Percentiles rank a stretch among this genome's conserved stretches.
These are phyloP conservation scores for Listrodromus nycthemerus DNA, from an alignment of 2,888 invertebrate genomes.

Conservation along the genomic window DNA sequence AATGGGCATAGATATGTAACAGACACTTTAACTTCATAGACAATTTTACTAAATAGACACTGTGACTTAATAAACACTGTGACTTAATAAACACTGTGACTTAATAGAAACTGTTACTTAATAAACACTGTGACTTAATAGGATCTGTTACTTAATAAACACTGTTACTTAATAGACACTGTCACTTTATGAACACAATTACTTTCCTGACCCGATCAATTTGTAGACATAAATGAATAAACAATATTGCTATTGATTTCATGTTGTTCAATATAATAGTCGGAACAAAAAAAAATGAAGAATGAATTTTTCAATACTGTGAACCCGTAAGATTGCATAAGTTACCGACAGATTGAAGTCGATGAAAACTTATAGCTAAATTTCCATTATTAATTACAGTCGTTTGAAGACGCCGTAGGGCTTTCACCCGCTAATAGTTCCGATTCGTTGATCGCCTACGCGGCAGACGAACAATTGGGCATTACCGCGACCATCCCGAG, in stretches of 20 bases:
- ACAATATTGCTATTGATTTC: no score
- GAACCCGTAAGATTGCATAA: constrained; percentile 21
- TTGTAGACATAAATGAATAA: no score
- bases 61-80: no score
- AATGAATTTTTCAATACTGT: constrained; percentile 4
- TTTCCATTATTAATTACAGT: constrained; percentile 49
- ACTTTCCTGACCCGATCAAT: no score
- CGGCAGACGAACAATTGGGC: constrained; percentile 23
- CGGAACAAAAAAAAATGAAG: not conserved
- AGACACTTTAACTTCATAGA: not conserved
- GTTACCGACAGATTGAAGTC: not conserved
- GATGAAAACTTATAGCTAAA: constrained; percentile 44
- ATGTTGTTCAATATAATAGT: not conserved
- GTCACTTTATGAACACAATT: no score
- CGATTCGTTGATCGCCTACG: constrained; percentile 36
- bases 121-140: no score
- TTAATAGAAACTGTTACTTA: no score
- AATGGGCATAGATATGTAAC: no score
- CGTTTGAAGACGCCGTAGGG: constrained; percentile 19
- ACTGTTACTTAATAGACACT: no score
- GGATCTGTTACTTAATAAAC: no score
- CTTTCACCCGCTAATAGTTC: constrained; percentile 46
- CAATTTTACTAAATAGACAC: not conserved
- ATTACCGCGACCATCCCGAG: not conserved
- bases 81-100: no score